Conservation (phyloP, 2,797 vertebrate genomes). For the Dermochelys coriacea region DNA sequence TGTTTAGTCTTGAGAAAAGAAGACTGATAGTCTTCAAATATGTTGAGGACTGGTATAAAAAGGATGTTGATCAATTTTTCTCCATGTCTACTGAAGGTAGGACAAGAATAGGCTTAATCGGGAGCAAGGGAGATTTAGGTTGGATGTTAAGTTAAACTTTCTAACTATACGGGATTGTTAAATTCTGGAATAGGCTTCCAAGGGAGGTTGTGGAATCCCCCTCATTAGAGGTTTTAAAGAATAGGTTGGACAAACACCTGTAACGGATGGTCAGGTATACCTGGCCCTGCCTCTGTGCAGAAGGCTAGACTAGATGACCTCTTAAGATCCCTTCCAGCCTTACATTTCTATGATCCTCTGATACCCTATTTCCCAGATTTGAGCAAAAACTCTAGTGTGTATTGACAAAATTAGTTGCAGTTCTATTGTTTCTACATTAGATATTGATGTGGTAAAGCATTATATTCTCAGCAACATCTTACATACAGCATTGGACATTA, state of each 20-base stretch:
- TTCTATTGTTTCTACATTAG: not conserved
- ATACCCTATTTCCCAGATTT: not conserved
- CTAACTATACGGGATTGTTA: not conserved
- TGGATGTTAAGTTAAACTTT: not conserved
- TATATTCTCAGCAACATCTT: not conserved
- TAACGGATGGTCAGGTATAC: not conserved
- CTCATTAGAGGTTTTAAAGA: not conserved
- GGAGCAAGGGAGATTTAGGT: not conserved
- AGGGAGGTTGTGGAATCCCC: not conserved
- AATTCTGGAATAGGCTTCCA: not conserved
- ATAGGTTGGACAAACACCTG: not conserved
- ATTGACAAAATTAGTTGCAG: not conserved
- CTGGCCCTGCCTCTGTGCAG: not conserved
- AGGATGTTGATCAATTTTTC: not conserved
- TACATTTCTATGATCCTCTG: not conserved
- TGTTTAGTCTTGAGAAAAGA: not conserved
- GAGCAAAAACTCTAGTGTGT: not conserved
- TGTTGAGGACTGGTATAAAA: not conserved
- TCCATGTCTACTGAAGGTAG: not conserved
- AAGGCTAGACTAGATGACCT: not conserved
- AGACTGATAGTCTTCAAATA: not conserved
- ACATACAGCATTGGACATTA: not conserved
- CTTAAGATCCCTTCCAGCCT: not conserved
- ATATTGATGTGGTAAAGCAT: not conserved
- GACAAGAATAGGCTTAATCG: not conserved